These are phyloP conservation scores for Malacosoma neustria DNA, from an alignment of 2,888 invertebrate species.

Conservation along the genomic window DNA sequence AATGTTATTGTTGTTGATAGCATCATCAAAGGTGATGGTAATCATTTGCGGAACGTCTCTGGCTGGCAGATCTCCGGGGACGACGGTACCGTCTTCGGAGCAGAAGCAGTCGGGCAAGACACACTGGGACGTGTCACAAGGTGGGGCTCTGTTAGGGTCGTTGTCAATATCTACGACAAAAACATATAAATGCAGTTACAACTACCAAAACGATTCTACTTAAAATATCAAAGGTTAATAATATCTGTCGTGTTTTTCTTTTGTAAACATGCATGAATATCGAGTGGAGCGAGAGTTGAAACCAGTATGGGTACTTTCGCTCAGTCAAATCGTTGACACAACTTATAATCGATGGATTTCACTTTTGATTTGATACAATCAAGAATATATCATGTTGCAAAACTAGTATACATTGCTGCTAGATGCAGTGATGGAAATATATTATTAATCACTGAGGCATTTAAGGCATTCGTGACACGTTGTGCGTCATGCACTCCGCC, in stretches of 20 bases:
- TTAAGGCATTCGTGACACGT: neutral
- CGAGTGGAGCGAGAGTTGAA: conserved; percentile 31
- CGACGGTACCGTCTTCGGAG: conserved; percentile 91
- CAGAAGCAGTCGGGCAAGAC: conserved; percentile 95
- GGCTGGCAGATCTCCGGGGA: conserved; percentile 88
- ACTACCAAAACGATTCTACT: no score
- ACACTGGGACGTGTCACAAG: conserved; percentile 90
- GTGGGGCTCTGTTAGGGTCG: conserved; percentile 94
- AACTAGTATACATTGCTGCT: no score
- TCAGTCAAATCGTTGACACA: conserved; percentile 44
- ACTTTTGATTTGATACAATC: conserved; percentile 42
- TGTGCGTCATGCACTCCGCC: conserved; percentile 9
- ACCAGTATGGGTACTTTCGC: conserved; percentile 70
- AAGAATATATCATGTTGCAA: neutral
- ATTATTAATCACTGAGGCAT: neutral
- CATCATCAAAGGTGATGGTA: conserved; percentile 95
- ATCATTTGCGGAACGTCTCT: conserved; percentile 96
- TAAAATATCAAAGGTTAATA: no score
- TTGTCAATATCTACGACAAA: conserved; percentile 87
- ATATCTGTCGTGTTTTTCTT: neutral
- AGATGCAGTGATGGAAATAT: neutral
- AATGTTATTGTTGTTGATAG: conserved; percentile 96
- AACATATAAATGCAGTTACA: no score
- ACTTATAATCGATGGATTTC: conserved; percentile 54
- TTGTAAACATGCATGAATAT: neutral